Evolutionary conservation across 2,113 vertebrate genomes (phyloP).

Genomic region (Rhinoptilus africanus): DNA sequence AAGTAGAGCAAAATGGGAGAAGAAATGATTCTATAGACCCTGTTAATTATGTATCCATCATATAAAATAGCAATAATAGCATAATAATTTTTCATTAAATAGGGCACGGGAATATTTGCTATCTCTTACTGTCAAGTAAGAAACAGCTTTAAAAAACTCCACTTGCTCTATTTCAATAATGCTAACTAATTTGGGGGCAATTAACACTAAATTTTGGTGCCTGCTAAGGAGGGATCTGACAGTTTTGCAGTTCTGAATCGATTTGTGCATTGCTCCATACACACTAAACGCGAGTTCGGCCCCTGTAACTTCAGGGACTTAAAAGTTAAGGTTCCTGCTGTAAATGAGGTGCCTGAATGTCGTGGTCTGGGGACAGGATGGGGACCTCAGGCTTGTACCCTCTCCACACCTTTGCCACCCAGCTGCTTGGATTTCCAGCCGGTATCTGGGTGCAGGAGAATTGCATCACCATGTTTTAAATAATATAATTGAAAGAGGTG

Average conservation of each 20-base stretch:
- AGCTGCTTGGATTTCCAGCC: neutral
- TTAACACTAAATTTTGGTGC: constrained; percentile 31
- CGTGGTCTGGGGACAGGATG: neutral
- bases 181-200: constrained; percentile 46
- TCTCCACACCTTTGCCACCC: neutral
- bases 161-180: constrained; percentile 21
- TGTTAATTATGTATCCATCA: constrained; percentile 41
- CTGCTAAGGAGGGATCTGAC: neutral
- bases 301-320: neutral
- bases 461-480: neutral
- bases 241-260: neutral
- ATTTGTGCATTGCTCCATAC: neutral
- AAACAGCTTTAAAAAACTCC: constrained; percentile 15
- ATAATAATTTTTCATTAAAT: constrained; percentile 60
- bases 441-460: neutral
- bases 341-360: neutral
- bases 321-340: neutral
- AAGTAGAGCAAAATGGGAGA: constrained; percentile 15
- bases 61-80: constrained; percentile 56
- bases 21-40: neutral
- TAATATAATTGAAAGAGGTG: neutral
- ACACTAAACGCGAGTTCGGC: neutral
- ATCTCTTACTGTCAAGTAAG: constrained; percentile 25
- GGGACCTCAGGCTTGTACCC: neutral
- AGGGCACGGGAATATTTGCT: constrained; percentile 33